phyloP scores from a whole-genome alignment of 1,140 invertebrate genomes.

The Danaus melanippus region DNA sequence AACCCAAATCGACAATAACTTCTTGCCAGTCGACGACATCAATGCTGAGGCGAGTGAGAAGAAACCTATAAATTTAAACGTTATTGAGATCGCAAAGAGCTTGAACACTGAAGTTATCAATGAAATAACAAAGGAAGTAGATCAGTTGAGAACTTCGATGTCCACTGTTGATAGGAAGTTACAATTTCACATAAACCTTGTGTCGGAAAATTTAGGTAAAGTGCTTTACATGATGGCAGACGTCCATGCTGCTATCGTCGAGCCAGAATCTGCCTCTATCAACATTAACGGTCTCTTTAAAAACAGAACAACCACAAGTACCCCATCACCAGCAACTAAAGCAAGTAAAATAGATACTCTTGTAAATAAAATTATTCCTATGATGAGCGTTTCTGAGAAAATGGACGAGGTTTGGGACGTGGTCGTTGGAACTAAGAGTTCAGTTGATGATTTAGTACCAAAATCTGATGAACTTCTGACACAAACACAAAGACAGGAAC shows the following conservation, averaged over 20 bases:
- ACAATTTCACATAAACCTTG: slow-evolving; percentile 87
- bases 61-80: slow-evolving; percentile 84
- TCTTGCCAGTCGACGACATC: slow-evolving; percentile 83
- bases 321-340: slow-evolving; percentile 71
- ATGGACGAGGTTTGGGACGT: slow-evolving; percentile 93
- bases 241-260: slow-evolving; percentile 85
- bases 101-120: slow-evolving; percentile 83
- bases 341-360: slow-evolving; percentile 84
- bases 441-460: slow-evolving; percentile 85
- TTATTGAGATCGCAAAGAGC: slow-evolving; percentile 84
- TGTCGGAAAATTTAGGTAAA: slow-evolving; percentile 84
- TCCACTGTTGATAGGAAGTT: slow-evolving; percentile 85
- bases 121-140: slow-evolving; percentile 82
- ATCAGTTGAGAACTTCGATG: slow-evolving; percentile 81
- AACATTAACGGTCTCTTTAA: slow-evolving; percentile 64
- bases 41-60: slow-evolving; percentile 89
- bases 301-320: slow-evolving; percentile 69
- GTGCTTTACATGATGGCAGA: slow-evolving; percentile 84
- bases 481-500: slow-evolving; percentile 88
- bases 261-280: slow-evolving; percentile 72
- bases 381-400: slow-evolving; percentile 88
- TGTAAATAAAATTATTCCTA: slow-evolving; percentile 84
- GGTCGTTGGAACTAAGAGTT: slow-evolving; percentile 88
- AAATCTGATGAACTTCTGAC: slow-evolving; percentile 89
- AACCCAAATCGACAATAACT: slow-evolving; percentile 86